A percentile compares a stretch with the other conserved stretches of the same genome.
Evolutionary conservation across 2,888 invertebrate species (phyloP).

Genomic region (Griposia aprilina): DNA sequence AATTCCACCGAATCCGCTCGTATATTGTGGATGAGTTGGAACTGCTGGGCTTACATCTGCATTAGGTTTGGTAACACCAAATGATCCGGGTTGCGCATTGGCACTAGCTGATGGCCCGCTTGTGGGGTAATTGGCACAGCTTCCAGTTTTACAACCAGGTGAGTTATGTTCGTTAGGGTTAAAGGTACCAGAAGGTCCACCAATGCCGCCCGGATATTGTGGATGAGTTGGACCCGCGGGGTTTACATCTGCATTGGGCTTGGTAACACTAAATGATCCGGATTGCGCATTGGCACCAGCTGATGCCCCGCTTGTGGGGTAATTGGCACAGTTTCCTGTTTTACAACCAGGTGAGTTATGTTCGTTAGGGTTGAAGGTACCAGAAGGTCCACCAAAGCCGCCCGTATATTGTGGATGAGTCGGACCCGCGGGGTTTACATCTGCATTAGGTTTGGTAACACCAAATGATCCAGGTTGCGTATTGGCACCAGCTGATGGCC

Average conservation of each 20-base stretch:
- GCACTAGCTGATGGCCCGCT: background rate
- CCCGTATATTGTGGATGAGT: constrained; percentile 34
- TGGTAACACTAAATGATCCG: constrained; percentile 22
- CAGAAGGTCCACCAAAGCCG: constrained; percentile 31
- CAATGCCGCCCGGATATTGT: constrained; percentile 39
- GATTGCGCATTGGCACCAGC: constrained; percentile 16
- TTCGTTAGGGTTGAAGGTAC: constrained; percentile 39
- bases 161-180: constrained; percentile 48
- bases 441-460: constrained; percentile 27
- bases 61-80: constrained; percentile 31
- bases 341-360: constrained; percentile 46
- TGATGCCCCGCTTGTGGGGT: background rate
- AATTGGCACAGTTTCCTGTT: constrained; percentile 42
- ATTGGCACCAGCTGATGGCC: constrained; percentile 1
- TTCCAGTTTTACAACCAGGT: constrained; percentile 43
- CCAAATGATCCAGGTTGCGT: constrained; percentile 29
- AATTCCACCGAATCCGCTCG: constrained; percentile 32
- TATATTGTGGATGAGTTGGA: constrained; percentile 30
- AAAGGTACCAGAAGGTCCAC: constrained; percentile 21
- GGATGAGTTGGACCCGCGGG: background rate
- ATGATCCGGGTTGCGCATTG: constrained; percentile 25
- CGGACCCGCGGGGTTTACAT: background rate
- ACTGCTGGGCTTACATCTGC: background rate
- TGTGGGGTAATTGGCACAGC: constrained; percentile 33
- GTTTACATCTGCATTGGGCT: constrained; percentile 27